Conservation (phyloP, 2,888 invertebrate genomes). For the Lingula anatina region DNA sequence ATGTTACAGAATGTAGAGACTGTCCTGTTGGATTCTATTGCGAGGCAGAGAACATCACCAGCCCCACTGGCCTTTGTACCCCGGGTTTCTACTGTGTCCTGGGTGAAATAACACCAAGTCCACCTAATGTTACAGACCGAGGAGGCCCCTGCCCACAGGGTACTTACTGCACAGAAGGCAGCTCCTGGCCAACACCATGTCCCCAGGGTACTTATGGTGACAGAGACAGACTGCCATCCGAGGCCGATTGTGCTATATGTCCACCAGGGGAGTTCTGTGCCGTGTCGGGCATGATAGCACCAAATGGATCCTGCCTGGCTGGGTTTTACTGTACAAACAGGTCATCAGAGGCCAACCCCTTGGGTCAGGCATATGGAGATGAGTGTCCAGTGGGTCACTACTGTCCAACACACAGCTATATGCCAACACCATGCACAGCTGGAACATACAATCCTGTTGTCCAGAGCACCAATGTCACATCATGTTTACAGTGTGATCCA, state of each 20-base stretch:
- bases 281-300: constrained; percentile 27
- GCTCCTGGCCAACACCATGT: constrained; percentile 27
- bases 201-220: constrained; percentile 46
- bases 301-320: constrained; percentile 36
- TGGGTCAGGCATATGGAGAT: constrained; percentile 37
- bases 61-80: constrained; percentile 35
- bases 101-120: constrained; percentile 26
- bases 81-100: constrained; percentile 43
- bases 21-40: constrained; percentile 44
- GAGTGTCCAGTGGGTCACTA: constrained; percentile 43
- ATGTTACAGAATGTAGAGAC: constrained; percentile 28
- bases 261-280: constrained; percentile 44
- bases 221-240: constrained; percentile 27
- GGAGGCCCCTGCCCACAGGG: constrained; percentile 42
- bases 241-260: constrained; percentile 38
- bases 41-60: constrained; percentile 36
- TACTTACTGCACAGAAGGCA: constrained; percentile 36
- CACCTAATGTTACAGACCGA: constrained; percentile 19
- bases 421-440: constrained; percentile 35
- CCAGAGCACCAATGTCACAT: constrained; percentile 22
- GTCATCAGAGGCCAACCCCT: constrained; percentile 37
- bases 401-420: constrained; percentile 35
- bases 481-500: constrained; percentile 38
- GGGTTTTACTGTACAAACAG: constrained; percentile 43
- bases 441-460: constrained; percentile 41